Evolutionary conservation across 64 coral and sea anemone genomes (phyloP).

Genomic region (Exaiptasia diaphana): DNA sequence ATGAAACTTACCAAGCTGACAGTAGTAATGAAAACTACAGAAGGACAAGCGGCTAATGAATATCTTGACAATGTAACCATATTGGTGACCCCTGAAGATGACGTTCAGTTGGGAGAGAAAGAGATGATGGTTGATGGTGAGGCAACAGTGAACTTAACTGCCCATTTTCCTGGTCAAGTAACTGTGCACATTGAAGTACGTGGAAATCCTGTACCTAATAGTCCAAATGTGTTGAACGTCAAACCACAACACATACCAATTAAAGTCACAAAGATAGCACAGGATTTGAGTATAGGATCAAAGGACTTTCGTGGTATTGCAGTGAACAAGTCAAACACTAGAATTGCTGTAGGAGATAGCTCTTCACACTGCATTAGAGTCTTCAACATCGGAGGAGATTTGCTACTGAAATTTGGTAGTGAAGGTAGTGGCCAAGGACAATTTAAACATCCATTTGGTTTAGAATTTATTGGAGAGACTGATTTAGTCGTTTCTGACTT

Average conservation of each 20-base stretch:
- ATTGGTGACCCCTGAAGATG: not conserved
- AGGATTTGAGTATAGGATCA: not conserved
- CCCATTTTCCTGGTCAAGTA: not conserved
- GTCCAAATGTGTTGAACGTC: not conserved
- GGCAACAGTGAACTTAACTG: not conserved
- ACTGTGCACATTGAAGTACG: not conserved
- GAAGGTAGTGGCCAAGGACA: not conserved
- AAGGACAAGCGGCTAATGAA: not conserved
- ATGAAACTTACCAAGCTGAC: not conserved
- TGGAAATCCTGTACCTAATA: not conserved
- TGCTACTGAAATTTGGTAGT: conserved; percentile 14
- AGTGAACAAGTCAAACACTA: not conserved
- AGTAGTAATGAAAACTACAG: not conserved
- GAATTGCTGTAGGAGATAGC: not conserved
- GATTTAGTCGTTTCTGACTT: not conserved
- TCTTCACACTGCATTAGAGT: not conserved
- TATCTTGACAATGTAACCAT: not conserved
- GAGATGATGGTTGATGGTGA: not conserved
- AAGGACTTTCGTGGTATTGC: not conserved
- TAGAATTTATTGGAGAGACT: conserved; percentile 2
- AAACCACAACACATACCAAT: not conserved
- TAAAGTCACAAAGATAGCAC: not conserved
- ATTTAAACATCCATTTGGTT: not conserved
- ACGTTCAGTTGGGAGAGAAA: not conserved
- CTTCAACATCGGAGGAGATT: not conserved